These are phyloP conservation scores for Steinernema feltiae DNA, from an alignment of 1,140 invertebrate species.

Conservation along the genomic window DNA sequence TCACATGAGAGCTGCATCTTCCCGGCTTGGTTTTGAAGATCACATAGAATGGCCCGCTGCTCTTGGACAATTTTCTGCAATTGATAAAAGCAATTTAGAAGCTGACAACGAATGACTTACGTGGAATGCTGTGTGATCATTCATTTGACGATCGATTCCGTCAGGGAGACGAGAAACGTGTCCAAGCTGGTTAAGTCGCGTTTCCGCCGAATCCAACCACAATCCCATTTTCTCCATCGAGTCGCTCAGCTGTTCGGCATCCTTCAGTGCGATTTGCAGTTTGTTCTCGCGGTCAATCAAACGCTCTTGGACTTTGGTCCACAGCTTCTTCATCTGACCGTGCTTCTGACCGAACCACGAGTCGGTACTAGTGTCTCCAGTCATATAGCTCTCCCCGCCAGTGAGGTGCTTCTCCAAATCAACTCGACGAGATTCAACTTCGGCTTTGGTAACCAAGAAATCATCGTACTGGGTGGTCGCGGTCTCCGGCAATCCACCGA, in stretches of 20 bases:
- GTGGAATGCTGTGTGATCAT: conserved; percentile 75
- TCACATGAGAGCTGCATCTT: conserved; percentile 82
- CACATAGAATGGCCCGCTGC: neutral
- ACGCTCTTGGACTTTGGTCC: conserved; percentile 70
- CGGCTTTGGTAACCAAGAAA: conserved; percentile 66
- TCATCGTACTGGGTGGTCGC: conserved; percentile 89
- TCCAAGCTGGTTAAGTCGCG: conserved; percentile 65
- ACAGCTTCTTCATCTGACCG: conserved; percentile 83
- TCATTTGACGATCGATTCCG: conserved; percentile 81
- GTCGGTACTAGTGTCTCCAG: conserved; percentile 70
- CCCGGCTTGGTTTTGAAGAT: neutral
- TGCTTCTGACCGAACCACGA: conserved; percentile 68
- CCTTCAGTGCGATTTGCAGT: conserved; percentile 87
- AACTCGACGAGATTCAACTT: conserved; percentile 76
- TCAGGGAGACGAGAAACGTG: conserved; percentile 82
- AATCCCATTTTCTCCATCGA: conserved; percentile 34
- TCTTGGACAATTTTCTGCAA: neutral
- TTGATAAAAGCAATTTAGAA: conserved; percentile 10
- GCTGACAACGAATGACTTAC: neutral
- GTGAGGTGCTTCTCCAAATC: conserved; percentile 80
- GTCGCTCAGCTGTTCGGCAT: conserved; percentile 77
- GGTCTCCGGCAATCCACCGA: conserved; percentile 76
- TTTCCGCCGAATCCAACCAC: conserved; percentile 31
- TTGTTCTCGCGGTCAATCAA: conserved; percentile 70
- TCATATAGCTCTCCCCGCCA: conserved; percentile 79